These are phyloP conservation scores for Polydrusus pterygomalis DNA, from an alignment of 2,888 invertebrate species.

Conservation along the genomic window DNA sequence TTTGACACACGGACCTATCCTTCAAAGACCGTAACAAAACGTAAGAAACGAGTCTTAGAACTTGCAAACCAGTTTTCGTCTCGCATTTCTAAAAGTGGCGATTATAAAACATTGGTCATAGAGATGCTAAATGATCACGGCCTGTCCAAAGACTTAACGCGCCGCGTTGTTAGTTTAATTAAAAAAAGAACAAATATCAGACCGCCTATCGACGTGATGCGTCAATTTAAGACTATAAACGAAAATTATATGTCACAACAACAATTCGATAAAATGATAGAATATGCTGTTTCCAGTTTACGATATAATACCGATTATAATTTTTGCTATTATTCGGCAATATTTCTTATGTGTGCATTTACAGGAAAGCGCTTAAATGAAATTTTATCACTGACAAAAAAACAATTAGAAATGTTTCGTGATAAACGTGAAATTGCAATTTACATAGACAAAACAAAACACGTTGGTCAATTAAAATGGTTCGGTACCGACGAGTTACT, in stretches of 20 bases:
- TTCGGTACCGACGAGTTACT: background rate
- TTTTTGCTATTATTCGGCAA: conserved; percentile 1
- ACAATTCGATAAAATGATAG: background rate
- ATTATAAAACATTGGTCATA: background rate
- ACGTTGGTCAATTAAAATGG: background rate
- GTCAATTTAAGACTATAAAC: background rate
- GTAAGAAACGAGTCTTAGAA: background rate
- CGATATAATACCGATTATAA: background rate
- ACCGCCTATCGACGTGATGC: background rate
- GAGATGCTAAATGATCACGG: background rate
- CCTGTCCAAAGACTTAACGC: background rate
- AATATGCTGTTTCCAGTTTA: background rate
- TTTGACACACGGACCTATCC: background rate
- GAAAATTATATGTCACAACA: background rate
- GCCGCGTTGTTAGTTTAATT: background rate
- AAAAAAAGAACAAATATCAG: background rate
- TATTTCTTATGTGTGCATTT: too few species aligned
- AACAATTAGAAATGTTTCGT: background rate
- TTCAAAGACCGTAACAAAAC: background rate
- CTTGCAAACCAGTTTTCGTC: background rate
- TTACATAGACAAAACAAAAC: background rate
- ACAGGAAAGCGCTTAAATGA: background rate
- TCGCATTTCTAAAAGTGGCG: background rate
- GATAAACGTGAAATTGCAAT: background rate
- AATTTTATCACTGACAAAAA: background rate